These are phyloP conservation scores for Austrolebias charrua DNA, from an alignment of 2,797 vertebrate species.

Conservation along the genomic window DNA sequence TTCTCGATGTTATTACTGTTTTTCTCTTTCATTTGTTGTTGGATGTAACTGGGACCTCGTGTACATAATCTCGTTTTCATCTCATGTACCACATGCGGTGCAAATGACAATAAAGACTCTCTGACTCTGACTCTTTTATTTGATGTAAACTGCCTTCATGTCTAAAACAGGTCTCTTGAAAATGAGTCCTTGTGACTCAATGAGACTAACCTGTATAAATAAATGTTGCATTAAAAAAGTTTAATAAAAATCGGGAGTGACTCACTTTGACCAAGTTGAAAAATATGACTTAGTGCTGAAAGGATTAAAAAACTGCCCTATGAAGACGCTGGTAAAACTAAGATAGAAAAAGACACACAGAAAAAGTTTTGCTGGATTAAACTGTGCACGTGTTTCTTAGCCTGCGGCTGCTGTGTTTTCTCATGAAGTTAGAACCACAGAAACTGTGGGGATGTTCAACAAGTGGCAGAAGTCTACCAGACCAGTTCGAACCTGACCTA, in stretches of 20 bases:
- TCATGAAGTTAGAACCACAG: constrained; percentile 69
- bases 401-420: constrained; percentile 57
- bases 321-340: constrained; percentile 57
- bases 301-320: constrained; percentile 14
- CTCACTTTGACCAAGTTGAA: constrained; percentile 30
- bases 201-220: too few relatives aligned
- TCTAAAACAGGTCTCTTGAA: too few relatives aligned
- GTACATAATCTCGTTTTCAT: too few relatives aligned
- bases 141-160: too few relatives aligned
- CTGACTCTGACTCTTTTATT: too few relatives aligned
- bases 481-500: constrained; percentile 82
- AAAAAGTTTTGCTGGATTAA: constrained; percentile 47
- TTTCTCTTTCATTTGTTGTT: too few relatives aligned
- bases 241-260: constrained; percentile 28
- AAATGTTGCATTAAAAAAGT: background rate
- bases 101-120: too few relatives aligned
- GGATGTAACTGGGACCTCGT: too few relatives aligned
- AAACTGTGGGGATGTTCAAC: constrained; percentile 80
- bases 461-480: constrained; percentile 79
- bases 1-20: too few relatives aligned
- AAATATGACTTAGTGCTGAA: constrained; percentile 24
- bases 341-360: constrained; percentile 37
- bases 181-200: too few relatives aligned
- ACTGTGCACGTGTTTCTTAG: constrained; percentile 48
- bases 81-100: too few relatives aligned